phyloP scores from a whole-genome alignment of 2,888 invertebrate species.

The Drosophila seclusa region DNA sequence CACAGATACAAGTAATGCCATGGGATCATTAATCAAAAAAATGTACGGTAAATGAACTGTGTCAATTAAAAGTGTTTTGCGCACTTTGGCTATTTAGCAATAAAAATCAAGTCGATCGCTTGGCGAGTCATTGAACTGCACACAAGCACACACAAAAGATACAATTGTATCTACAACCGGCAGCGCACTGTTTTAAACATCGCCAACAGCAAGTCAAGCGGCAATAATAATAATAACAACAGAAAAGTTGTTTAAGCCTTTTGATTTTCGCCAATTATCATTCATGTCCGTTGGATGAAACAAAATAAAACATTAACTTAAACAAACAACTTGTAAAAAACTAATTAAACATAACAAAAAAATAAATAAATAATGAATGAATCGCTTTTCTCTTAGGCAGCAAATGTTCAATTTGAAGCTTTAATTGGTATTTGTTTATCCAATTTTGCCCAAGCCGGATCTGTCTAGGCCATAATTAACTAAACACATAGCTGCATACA shows the following conservation, averaged over 20 bases:
- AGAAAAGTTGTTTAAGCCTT: background rate
- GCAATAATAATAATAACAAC: conserved; percentile 7
- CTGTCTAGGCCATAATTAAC: conserved; percentile 33
- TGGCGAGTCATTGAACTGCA: conserved; percentile 61
- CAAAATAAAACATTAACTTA: background rate
- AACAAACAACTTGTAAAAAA: background rate
- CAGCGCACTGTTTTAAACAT: conserved; percentile 26
- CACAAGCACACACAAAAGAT: conserved; percentile 44
- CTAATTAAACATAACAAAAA: background rate
- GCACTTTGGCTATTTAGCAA: conserved; percentile 33
- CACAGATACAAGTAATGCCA: conserved; percentile 24
- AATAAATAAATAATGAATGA: background rate
- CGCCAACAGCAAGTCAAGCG: conserved; percentile 53
- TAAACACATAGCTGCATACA: conserved; percentile 58
- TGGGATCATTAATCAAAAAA: conserved; percentile 47
- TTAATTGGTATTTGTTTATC: background rate
- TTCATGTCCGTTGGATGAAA: background rate
- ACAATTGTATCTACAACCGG: conserved; percentile 64
- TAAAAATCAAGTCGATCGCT: conserved; percentile 41
- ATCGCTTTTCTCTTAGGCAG: background rate
- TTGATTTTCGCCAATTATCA: background rate
- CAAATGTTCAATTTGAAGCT: background rate
- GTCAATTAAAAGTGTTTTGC: conserved; percentile 7
- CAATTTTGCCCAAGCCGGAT: background rate
- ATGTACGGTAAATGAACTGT: conserved; percentile 45